phyloP scores from a whole-genome alignment of 2,113 vertebrate species.

The Pterocles orientalis region DNA sequence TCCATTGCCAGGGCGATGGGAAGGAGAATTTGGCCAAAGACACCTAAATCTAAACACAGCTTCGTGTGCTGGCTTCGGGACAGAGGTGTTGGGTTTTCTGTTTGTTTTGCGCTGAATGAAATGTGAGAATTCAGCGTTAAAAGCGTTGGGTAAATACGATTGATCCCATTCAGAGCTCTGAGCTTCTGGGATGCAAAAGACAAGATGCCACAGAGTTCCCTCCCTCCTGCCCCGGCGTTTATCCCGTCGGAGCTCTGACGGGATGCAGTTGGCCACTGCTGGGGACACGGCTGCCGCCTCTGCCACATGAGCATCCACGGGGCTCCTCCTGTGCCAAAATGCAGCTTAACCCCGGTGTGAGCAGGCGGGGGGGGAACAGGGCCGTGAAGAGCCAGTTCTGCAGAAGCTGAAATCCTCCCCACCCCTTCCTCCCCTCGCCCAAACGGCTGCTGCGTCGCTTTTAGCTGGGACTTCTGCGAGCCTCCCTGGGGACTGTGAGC shows the following conservation, averaged over 20 bases:
- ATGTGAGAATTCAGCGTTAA: neutral
- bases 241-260: neutral
- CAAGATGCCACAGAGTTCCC: neutral
- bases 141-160: neutral
- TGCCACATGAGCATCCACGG: neutral
- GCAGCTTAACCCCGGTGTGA: neutral
- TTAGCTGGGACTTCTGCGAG: neutral
- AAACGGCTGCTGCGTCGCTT: fast-evolving
- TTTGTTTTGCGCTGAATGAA: neutral
- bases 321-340: neutral
- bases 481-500: neutral
- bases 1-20: neutral
- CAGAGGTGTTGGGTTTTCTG: neutral
- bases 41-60: neutral
- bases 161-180: neutral
- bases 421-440: neutral
- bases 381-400: neutral
- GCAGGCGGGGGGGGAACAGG: neutral
- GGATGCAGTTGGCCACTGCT: neutral
- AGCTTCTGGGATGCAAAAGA: neutral
- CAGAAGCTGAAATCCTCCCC: neutral
- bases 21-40: neutral
- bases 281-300: neutral
- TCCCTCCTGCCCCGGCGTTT: fast-evolving
- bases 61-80: neutral